These are phyloP conservation scores for Pasiphila rectangulata DNA, from an alignment of 2,888 invertebrate species.

Conservation along the genomic window DNA sequence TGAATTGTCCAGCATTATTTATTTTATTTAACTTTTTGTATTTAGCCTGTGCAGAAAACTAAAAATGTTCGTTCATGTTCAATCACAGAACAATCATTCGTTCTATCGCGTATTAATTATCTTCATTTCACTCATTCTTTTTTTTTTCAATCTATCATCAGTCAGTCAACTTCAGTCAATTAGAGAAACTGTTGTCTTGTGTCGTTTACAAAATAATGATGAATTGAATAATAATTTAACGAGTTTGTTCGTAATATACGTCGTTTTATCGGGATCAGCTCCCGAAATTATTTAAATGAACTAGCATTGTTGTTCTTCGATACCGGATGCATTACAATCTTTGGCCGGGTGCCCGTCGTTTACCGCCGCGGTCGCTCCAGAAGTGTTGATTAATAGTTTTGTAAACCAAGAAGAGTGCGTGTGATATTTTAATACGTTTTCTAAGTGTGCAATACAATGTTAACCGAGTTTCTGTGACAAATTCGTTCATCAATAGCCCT, in stretches of 20 bases:
- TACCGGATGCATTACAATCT: conserved; percentile 13
- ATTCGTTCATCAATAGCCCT: conserved; percentile 13
- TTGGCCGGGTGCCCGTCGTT: conserved; percentile 12
- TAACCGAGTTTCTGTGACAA: conserved; percentile 21
- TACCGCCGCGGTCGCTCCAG: conserved; percentile 45
- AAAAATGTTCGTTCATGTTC: background rate
- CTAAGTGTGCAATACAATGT: conserved; percentile 13
- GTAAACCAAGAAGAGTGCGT: conserved; percentile 43
- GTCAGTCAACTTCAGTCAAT: conserved; percentile 4
- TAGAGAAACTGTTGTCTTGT: background rate
- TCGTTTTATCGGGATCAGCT: no score
- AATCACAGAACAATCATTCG: background rate
- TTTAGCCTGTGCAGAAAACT: background rate
- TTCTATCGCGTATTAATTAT: background rate
- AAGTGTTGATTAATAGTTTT: conserved; percentile 42
- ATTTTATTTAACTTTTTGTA: no score
- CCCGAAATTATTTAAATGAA: background rate
- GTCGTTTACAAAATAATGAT: background rate
- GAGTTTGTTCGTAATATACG: no score
- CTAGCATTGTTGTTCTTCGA: background rate
- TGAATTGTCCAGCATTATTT: no score
- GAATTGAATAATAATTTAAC: no score
- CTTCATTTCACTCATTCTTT: background rate
- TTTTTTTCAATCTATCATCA: background rate
- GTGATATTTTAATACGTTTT: conserved; percentile 26